Conservation (phyloP, 2,113 vertebrate species). For the Phalacrocorax brasilianus region DNA sequence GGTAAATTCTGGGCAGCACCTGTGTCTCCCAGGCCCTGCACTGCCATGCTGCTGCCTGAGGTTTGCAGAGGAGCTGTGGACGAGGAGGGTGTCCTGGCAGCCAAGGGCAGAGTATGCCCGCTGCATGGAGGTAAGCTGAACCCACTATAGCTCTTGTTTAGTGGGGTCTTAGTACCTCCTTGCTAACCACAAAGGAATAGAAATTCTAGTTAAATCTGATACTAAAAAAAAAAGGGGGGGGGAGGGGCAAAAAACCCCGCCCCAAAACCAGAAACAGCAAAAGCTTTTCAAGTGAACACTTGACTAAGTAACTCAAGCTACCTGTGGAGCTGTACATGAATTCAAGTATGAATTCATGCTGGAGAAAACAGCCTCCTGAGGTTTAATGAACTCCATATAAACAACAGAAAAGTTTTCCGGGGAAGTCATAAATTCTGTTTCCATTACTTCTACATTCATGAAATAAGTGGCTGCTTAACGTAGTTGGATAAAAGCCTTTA, state of each 20-base stretch:
- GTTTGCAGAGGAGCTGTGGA: background rate
- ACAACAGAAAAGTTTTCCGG: background rate
- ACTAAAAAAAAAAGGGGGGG: no score
- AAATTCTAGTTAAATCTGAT: background rate
- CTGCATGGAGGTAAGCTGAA: background rate
- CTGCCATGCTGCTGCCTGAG: background rate
- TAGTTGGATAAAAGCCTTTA: background rate
- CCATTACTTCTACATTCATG: background rate
- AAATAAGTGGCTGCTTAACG: background rate
- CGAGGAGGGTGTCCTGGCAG: background rate
- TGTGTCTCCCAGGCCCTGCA: background rate
- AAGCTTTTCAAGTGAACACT: background rate
- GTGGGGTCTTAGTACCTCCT: background rate
- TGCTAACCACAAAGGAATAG: background rate
- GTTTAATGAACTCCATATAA: background rate
- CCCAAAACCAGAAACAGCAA: background rate
- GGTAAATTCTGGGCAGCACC: background rate
- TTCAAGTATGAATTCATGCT: background rate
- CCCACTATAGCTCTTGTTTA: background rate
- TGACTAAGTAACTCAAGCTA: background rate
- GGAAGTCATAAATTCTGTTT: background rate
- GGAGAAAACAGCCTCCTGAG: background rate
- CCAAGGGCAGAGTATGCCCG: background rate
- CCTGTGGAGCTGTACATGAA: background rate
- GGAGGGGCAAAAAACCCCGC: no score